phyloP scores from a whole-genome alignment of 2,113 vertebrate genomes.

The Rhinopomastus cyanomelas region DNA sequence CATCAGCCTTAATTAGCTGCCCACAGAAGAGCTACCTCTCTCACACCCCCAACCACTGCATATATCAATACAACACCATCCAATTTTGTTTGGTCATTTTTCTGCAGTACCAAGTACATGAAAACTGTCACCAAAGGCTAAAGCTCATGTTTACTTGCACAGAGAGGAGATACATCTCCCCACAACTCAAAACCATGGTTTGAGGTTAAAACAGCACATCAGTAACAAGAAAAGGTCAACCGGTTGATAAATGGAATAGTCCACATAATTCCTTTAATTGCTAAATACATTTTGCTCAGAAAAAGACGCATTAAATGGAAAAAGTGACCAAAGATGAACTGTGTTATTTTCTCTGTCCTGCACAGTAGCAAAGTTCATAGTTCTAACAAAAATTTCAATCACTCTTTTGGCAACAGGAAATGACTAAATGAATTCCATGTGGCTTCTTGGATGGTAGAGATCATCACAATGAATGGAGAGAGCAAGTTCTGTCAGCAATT shows the following conservation, averaged over 20 bases:
- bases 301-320: neutral
- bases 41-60: neutral
- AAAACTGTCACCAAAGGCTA: conserved; percentile 34
- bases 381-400: neutral
- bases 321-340: neutral
- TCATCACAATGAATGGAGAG: neutral
- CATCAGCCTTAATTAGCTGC: neutral
- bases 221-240: conserved; percentile 21
- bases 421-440: neutral
- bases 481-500: neutral
- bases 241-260: conserved; percentile 10
- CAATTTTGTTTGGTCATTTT: conserved; percentile 6
- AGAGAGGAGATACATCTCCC: conserved; percentile 4
- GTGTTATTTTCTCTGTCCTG: neutral
- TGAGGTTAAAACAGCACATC: conserved; percentile 24
- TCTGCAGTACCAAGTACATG: neutral
- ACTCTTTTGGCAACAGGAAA: neutral
- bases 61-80: neutral
- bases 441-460: neutral
- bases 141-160: conserved; percentile 2
- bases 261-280: neutral
- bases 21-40: neutral
- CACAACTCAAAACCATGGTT: neutral
- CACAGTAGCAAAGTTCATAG: neutral
- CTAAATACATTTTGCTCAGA: conserved; percentile 25